These are phyloP conservation scores for Echinometra lucunter DNA, from an alignment of 53 echinoderm and acorn worm genomes.

Conservation along the genomic window DNA sequence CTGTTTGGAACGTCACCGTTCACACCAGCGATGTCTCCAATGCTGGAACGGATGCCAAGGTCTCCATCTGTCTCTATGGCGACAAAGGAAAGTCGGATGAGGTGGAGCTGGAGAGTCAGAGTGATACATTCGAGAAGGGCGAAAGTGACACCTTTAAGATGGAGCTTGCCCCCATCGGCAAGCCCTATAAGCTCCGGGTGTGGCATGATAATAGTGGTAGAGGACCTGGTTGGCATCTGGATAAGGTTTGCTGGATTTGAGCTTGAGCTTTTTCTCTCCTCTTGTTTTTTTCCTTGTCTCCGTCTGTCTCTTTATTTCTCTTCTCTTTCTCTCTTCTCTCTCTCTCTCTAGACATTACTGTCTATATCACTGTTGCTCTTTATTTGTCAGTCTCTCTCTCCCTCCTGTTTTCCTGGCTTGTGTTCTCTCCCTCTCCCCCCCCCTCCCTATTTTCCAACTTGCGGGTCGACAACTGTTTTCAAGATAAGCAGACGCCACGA, in stretches of 20 bases:
- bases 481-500: too few species aligned
- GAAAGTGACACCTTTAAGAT: conserved; percentile 88
- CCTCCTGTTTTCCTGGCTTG: too few species aligned
- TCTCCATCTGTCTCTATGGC: conserved; percentile 93
- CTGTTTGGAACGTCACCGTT: conserved; percentile 91
- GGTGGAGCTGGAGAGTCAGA: conserved; percentile 86
- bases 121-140: conserved; percentile 94
- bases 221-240: conserved; percentile 95
- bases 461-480: too few species aligned
- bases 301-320: too few species aligned
- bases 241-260: conserved; percentile 86
- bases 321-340: too few species aligned
- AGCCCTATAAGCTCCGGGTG: conserved; percentile 92
- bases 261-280: too few species aligned
- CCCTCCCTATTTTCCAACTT: too few species aligned
- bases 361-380: too few species aligned
- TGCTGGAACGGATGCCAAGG: conserved; percentile 96
- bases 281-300: too few species aligned
- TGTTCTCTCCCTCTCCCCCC: too few species aligned
- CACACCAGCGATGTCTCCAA: conserved; percentile 84
- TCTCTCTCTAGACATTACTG: too few species aligned
- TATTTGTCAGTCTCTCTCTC: too few species aligned
- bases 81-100: conserved; percentile 96
- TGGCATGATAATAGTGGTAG: conserved; percentile 91
- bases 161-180: conserved; percentile 84